A percentile compares a stretch with the other conserved stretches of the same genome.
Evolutionary conservation across 2,113 vertebrate species (phyloP).

Genomic region (Hypomesus transpacificus): DNA sequence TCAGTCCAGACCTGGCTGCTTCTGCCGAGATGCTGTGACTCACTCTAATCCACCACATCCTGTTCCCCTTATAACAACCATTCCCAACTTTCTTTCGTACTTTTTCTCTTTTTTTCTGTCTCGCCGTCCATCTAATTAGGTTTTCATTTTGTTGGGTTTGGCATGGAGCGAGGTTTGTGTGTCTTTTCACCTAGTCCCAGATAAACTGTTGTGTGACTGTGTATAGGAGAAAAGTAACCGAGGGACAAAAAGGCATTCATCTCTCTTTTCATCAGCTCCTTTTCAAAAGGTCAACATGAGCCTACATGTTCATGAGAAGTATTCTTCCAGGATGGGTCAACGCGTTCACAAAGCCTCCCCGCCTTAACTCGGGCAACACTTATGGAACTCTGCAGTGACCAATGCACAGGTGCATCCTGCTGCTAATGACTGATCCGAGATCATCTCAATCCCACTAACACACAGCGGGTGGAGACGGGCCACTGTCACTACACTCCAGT

Average conservation of each 20-base stretch:
- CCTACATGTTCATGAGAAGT: too few species aligned
- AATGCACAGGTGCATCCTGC: too few species aligned
- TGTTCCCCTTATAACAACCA: slow-evolving; percentile 15
- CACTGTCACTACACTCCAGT: neutral
- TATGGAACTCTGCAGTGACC: too few species aligned
- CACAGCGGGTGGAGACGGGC: too few species aligned
- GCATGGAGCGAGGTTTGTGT: slow-evolving; percentile 1
- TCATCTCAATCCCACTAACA: too few species aligned
- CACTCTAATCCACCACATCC: slow-evolving; percentile 23
- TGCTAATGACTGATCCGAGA: too few species aligned
- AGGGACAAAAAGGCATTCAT: too few species aligned
- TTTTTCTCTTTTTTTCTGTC: neutral
- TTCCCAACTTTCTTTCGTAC: slow-evolving; percentile 1
- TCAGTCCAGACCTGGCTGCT: slow-evolving; percentile 4
- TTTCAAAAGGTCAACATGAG: too few species aligned
- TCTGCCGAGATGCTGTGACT: slow-evolving; percentile 12
- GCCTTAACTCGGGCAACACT: too few species aligned
- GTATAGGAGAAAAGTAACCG: neutral
- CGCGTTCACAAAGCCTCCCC: too few species aligned
- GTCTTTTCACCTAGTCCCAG: neutral
- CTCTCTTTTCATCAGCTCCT: too few species aligned
- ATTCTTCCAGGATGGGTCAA: too few species aligned
- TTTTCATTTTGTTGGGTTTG: slow-evolving; percentile 10
- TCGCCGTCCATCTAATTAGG: slow-evolving; percentile 2
- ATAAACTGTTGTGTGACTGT: slow-evolving; percentile 1